phyloP scores from a whole-genome alignment of 2,113 vertebrate genomes.

The Gavia stellata region DNA sequence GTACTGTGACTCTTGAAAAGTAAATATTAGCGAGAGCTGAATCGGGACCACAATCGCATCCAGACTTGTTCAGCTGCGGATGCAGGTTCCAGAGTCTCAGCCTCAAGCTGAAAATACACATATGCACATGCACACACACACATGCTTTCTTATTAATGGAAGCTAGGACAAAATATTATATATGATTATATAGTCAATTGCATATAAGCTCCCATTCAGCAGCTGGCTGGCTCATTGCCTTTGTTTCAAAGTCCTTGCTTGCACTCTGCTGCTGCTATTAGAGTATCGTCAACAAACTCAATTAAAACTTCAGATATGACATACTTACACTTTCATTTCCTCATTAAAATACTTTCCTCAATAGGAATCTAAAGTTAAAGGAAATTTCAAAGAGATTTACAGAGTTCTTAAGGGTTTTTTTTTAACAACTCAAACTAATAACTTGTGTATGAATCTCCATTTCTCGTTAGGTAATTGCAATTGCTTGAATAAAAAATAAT shows the following conservation, averaged over 20 bases:
- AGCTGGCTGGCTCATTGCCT: background rate
- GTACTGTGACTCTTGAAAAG: background rate
- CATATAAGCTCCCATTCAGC: background rate
- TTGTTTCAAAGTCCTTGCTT: background rate
- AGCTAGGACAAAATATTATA: background rate
- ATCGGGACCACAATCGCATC: background rate
- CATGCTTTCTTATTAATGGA: background rate
- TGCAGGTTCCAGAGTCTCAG: background rate
- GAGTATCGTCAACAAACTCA: background rate
- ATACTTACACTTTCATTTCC: conserved; percentile 9
- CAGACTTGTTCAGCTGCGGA: background rate
- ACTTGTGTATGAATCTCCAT: background rate
- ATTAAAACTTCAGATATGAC: background rate
- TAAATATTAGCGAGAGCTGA: background rate
- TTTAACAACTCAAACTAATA: background rate
- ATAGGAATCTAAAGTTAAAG: background rate
- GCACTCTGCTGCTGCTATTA: background rate
- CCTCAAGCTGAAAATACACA: background rate
- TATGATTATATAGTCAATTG: background rate
- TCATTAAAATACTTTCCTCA: conserved; percentile 28
- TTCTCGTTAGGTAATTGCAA: conserved; percentile 17
- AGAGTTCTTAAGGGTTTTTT: background rate
- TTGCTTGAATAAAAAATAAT: conserved; percentile 41
- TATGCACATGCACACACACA: background rate
- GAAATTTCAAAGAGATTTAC: conserved; percentile 31